Base-by-base conservation (phyloP, 2,888 invertebrate species). In the Arctia plantaginis region DNA sequence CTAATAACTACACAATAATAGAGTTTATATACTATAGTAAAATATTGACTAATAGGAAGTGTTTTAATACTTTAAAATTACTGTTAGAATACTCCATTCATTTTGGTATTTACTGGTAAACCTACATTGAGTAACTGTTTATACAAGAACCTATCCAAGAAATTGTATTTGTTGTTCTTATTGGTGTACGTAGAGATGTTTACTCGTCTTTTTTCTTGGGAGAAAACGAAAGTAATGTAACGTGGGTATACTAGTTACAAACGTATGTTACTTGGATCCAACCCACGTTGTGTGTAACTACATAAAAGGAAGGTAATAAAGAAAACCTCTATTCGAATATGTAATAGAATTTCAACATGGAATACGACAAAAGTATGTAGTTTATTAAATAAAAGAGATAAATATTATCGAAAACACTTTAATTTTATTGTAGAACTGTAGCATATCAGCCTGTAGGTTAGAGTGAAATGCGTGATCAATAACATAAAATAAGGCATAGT, bases 241-340 rank as follows among this genome's bases (percentile, higher is more conserved):
- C 82, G 84, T 83, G 83, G 83, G 82, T 77, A 84, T 80, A 82
- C 82, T 81, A 76, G 79, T 81, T 77, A 80, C 79, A 80, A 85
- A 79, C 71, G 73, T 78, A 79, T 78, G 78, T 80, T 75, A 74
- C 76, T 77, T 66, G 44, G 65, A 55, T 69, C 66, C 77, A 73
- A 59, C 85, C 85, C 80, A 85, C 85, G 80, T 79, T 18, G 15
- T 41, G 62, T 41, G 7, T 65, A 70, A 71, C 18, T 76, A 77
- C 78, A 68, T 73, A 78, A 72, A 69, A 75, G 77, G 75, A 78
- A 77, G 76, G 83, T 73, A 74, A 78, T 76, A 82, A 79, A 82
- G 68, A 77, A 78, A 55, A 66, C 66, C 8, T 67, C 47, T 70
- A 69, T 66, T 72, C 64, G 70, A 69, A 69, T 72, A 72, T 44